Conservation (phyloP, 1,140 invertebrate species). For the Bombus affinis region DNA sequence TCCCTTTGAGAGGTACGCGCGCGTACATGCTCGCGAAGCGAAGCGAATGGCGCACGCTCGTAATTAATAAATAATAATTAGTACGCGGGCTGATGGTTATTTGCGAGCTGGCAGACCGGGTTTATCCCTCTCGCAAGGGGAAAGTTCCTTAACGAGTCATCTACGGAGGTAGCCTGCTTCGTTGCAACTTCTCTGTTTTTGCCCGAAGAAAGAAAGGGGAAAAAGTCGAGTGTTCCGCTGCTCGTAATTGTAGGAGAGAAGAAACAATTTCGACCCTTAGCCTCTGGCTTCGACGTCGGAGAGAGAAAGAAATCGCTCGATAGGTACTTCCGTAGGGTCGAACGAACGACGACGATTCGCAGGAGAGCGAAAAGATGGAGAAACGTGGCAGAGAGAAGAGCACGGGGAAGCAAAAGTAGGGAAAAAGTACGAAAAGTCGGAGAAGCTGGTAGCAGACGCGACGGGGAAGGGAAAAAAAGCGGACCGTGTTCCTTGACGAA, state of each 20-base stretch:
- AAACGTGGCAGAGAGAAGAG: neutral
- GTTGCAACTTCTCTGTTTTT: constrained; percentile 15
- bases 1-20: too few species aligned
- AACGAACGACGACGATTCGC: constrained; percentile 27
- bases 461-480: neutral
- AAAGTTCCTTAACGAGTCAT: constrained; percentile 49
- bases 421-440: too few species aligned
- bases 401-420: too few species aligned
- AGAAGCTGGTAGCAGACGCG: too few species aligned
- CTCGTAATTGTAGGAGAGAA: constrained; percentile 62
- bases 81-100: constrained; percentile 37
- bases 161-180: constrained; percentile 4
- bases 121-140: constrained; percentile 30
- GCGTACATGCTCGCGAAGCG: too few species aligned
- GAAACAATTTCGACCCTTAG: constrained; percentile 63
- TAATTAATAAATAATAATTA: constrained; percentile 40
- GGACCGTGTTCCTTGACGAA: constrained; percentile 31
- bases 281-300: constrained; percentile 8
- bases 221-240: constrained; percentile 38
- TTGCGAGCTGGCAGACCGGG: neutral
- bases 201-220: neutral
- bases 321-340: constrained; percentile 59
- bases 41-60: neutral
- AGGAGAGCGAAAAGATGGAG: constrained; percentile 2
- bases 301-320: constrained; percentile 56